phyloP scores from a whole-genome alignment of 2,113 vertebrate genomes.

The Coturnix japonica region DNA sequence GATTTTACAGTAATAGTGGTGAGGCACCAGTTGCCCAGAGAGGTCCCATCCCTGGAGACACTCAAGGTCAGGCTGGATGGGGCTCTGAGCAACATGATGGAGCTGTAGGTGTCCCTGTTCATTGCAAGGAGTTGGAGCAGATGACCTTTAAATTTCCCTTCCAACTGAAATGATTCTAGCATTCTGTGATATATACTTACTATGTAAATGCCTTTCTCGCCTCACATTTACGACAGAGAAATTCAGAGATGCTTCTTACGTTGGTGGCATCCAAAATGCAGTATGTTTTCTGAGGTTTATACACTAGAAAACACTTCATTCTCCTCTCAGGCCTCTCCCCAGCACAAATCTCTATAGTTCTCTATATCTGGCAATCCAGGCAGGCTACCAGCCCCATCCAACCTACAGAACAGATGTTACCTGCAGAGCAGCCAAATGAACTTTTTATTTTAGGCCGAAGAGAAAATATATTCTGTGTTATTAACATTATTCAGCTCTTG shows the following conservation, averaged over 20 bases:
- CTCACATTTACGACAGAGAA: not conserved
- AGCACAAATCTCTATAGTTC: not conserved
- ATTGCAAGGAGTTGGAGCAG: too few relatives aligned
- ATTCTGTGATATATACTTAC: not conserved
- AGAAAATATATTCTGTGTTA: rapidly evolving
- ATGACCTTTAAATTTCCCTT: too few relatives aligned
- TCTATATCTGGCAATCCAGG: too few relatives aligned
- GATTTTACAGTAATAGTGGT: not conserved
- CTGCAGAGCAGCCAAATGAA: rapidly evolving
- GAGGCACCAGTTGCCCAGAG: not conserved
- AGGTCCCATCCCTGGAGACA: not conserved
- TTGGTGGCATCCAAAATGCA: not conserved
- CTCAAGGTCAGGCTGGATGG: too few relatives aligned
- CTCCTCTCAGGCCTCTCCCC: not conserved
- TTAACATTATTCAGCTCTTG: not conserved
- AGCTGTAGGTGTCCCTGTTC: too few relatives aligned
- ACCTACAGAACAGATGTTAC: too few relatives aligned
- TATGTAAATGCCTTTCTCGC: not conserved
- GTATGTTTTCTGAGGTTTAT: not conserved
- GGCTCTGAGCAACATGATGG: too few relatives aligned
- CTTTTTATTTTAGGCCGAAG: not conserved
- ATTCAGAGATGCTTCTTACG: not conserved
- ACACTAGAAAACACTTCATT: not conserved
- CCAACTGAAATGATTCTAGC: too few relatives aligned
- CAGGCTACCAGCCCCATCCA: not conserved